Base-by-base conservation (phyloP, 2,113 vertebrate species). In the Chlamydotis undulata region DNA sequence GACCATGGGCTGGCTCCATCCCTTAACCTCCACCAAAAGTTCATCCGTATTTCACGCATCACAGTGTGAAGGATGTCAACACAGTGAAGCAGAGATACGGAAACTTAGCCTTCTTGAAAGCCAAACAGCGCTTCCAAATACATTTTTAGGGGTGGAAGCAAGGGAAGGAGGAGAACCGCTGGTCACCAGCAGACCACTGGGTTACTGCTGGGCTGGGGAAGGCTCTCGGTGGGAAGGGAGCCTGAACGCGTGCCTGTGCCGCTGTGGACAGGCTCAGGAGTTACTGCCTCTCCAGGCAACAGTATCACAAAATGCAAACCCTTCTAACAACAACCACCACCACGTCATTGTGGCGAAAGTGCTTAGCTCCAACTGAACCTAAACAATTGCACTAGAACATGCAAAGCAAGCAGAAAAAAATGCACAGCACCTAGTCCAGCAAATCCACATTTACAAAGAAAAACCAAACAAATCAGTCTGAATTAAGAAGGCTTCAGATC, bases 401-500 rank as follows among this genome's bases (percentile, higher is more conserved):
- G 71, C 89, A 81, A 47, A 55, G 74, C 28, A 10, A 89, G 87
- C 89, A 84, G 60, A 8, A 71, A 77, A 68, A 37, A 69, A 31
- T 3, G 11, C 29, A 8, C 60, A 22, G 73, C 47, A 47, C 33
- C 83, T 75, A 7, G 76, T 19, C 29, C 31, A 67, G 47, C 47
- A 94, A 87, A 95, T 60, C 60, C 61, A 43, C 53, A 0, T 7
- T 53, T 37, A 13, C 79, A 91, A 56, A 67, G 57, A 23, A 75
- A 87, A 87, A 7, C 2, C 71, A 89, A 92, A 86, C n/a, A 55
- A 8, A 90, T 86, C 68, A 47, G 28, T 21, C 1, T 2, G 55
- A 88, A 73, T 82, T 83, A 87, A 87, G 68, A 19, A 91, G 73
- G 53, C 80, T 93, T 96, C 9, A 26, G 78, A 90, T 82, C 78